These are phyloP conservation scores for Hymenopus coronatus DNA, from an alignment of 2,888 invertebrate genomes.

Conservation along the genomic window DNA sequence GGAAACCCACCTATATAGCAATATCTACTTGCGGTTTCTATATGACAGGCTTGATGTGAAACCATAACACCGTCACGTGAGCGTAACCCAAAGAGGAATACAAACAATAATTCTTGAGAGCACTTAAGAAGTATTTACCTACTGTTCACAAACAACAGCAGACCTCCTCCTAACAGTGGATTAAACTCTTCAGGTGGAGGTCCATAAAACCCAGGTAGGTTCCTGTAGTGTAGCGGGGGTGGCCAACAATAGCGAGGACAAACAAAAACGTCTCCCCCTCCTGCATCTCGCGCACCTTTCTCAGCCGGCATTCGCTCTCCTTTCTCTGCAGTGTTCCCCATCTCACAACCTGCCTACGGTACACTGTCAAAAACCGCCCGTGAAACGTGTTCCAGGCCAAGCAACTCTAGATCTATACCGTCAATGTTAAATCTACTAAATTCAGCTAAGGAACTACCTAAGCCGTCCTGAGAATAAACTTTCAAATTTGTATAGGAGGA, in stretches of 20 bases:
- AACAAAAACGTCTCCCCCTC: background rate
- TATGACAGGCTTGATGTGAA: background rate
- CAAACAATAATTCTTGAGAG: background rate
- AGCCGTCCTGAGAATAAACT: too few species aligned
- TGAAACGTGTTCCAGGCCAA: too few species aligned
- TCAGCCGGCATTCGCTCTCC: background rate
- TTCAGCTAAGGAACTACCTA: too few species aligned
- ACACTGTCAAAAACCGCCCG: background rate
- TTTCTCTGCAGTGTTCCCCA: background rate
- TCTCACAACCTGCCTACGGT: background rate
- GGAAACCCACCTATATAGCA: too few species aligned
- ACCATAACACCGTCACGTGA: background rate
- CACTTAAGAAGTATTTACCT: background rate
- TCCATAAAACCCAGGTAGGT: conserved; percentile 1
- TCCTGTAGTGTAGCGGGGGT: background rate
- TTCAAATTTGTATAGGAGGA: too few species aligned
- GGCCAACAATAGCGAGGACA: background rate
- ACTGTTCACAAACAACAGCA: background rate
- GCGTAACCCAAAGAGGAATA: background rate
- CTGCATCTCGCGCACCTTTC: background rate
- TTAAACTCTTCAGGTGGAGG: background rate
- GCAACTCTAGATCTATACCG: too few species aligned
- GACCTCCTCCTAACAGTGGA: background rate
- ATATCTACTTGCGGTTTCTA: background rate
- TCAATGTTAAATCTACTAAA: too few species aligned